phyloP scores from a whole-genome alignment of 2,888 invertebrate species.

The Atrina japonica region DNA sequence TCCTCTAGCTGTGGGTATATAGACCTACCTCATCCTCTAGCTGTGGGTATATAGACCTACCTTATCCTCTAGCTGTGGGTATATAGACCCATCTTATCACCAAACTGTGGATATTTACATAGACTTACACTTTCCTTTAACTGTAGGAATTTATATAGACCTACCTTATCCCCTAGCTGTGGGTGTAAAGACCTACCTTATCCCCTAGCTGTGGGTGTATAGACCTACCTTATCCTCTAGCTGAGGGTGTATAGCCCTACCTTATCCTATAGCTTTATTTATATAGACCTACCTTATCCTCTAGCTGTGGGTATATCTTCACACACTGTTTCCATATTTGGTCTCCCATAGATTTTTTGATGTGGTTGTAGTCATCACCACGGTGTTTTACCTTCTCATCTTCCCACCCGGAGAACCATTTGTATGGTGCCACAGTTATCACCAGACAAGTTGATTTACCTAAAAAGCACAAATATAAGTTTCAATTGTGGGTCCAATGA shows the following conservation, averaged over 20 bases:
- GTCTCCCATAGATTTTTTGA: constrained; percentile 73
- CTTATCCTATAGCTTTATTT: background rate
- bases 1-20: no score
- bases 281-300: constrained; percentile 64
- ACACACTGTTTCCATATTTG: constrained; percentile 72
- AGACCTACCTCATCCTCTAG: no score
- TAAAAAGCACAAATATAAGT: constrained; percentile 23
- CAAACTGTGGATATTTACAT: background rate
- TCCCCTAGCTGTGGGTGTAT: background rate
- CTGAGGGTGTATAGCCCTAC: constrained; percentile 69
- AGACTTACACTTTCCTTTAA: background rate
- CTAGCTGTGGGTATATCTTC: constrained; percentile 73
- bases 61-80: no score
- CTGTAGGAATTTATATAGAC: no score
- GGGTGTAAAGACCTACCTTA: no score
- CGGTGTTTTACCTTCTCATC: constrained; percentile 72
- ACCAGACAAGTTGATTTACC: constrained; percentile 75
- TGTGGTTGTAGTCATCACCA: constrained; percentile 76
- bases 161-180: no score
- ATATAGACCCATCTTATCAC: no score
- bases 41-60: no score
- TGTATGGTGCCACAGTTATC: constrained; percentile 73
- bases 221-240: constrained; percentile 48
- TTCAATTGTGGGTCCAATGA: no score
- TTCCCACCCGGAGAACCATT: constrained; percentile 78